Conservation (phyloP, 35 echinoderm and acorn worm genomes). For the Lytechinus variegatus region DNA sequence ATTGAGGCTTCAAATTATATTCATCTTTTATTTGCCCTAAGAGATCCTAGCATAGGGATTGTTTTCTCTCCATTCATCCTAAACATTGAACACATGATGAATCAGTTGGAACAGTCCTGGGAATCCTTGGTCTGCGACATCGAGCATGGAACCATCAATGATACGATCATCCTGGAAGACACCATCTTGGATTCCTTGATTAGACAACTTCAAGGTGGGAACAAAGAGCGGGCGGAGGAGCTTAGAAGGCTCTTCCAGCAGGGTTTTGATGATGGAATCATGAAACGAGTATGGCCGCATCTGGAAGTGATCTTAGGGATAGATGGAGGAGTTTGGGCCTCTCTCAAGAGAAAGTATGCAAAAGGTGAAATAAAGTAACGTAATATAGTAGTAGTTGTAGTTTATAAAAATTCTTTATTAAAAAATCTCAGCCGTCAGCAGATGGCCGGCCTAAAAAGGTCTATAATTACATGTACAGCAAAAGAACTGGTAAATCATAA, state of each 20-base stretch:
- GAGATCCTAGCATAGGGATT: slow-evolving; percentile 50
- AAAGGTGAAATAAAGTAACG: slow-evolving; percentile 59
- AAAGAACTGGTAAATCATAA: too few relatives aligned
- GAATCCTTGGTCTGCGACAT: slow-evolving; percentile 60
- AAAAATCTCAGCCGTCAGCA: too few relatives aligned
- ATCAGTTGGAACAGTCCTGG: slow-evolving; percentile 65
- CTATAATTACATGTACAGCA: too few relatives aligned
- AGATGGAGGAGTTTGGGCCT: slow-evolving; percentile 40
- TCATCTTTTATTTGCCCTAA: slow-evolving; percentile 70
- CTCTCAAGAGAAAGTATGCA: slow-evolving; percentile 52
- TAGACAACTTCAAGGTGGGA: not conserved
- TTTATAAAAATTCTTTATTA: too few relatives aligned
- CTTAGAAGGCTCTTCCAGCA: slow-evolving; percentile 67
- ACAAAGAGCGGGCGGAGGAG: slow-evolving; percentile 61
- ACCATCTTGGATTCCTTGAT: slow-evolving; percentile 38
- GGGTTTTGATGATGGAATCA: slow-evolving; percentile 75
- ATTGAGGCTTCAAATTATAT: slow-evolving; percentile 67
- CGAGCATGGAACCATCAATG: slow-evolving; percentile 49
- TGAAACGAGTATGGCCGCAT: slow-evolving; percentile 74
- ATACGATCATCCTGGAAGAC: slow-evolving; percentile 50
- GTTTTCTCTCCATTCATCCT: slow-evolving; percentile 33
- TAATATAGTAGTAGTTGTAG: too few relatives aligned
- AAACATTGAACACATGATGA: slow-evolving; percentile 48
- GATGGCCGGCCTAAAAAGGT: too few relatives aligned
- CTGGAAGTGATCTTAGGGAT: slow-evolving; percentile 51